Percentiles rank a stretch among this genome's conserved stretches.
Conservation (phyloP, 2,113 vertebrate genomes). For the Macrotus californicus region DNA sequence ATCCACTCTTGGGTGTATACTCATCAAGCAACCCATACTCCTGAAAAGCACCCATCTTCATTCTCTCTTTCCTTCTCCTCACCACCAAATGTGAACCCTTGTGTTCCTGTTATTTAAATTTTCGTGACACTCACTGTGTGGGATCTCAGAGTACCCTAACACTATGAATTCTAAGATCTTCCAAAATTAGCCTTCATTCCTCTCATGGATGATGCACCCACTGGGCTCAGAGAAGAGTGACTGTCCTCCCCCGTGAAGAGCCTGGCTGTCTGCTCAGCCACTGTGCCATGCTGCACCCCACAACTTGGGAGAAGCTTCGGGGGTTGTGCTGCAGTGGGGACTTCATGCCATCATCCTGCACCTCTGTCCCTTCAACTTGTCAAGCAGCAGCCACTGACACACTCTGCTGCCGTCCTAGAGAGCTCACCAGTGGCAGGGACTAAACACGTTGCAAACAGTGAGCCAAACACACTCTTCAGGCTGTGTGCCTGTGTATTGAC, state of each 20-base stretch:
- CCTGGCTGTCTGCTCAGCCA: neutral
- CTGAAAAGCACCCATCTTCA: neutral
- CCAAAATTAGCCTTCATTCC: neutral
- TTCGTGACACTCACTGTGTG: neutral
- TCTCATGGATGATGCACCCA: neutral
- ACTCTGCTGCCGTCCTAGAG: neutral
- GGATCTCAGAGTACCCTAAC: neutral
- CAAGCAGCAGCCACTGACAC: neutral
- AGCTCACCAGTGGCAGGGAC: neutral
- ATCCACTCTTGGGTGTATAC: fast-evolving
- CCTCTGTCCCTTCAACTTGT: neutral
- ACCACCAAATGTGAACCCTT: neutral
- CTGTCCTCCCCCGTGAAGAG: neutral
- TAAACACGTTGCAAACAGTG: neutral
- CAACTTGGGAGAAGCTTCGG: neutral
- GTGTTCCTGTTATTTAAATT: neutral
- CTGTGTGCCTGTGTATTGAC: neutral
- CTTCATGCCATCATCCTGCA: neutral
- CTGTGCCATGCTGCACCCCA: fast-evolving
- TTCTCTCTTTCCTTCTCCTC: neutral
- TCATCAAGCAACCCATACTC: neutral
- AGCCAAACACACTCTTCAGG: neutral
- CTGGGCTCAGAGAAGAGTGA: neutral
- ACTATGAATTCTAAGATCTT: neutral
- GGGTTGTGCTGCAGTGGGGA: neutral